phyloP scores from a whole-genome alignment of 2,113 vertebrate genomes.

The Lonchura striata region DNA sequence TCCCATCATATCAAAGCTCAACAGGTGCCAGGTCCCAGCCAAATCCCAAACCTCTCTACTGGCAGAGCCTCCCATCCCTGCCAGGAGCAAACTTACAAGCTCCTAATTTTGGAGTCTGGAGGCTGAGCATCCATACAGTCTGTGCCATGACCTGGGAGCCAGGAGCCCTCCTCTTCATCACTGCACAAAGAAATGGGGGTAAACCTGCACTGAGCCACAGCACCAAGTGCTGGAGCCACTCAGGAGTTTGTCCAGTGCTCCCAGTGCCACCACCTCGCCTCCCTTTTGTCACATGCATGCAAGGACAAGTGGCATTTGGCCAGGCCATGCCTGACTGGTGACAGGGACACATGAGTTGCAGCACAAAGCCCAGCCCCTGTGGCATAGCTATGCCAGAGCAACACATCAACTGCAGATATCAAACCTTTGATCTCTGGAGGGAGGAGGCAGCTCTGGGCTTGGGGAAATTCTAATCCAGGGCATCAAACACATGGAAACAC shows the following conservation, averaged over 20 bases:
- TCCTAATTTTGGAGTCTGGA: constrained; percentile 85
- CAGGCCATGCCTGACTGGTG: background rate
- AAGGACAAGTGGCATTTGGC: background rate
- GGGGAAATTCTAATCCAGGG: background rate
- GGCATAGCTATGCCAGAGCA: background rate
- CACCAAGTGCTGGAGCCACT: background rate
- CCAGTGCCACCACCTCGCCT: background rate
- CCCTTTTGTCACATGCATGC: rapidly evolving
- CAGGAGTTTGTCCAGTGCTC: background rate
- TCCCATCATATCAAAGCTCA: background rate
- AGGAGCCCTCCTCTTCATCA: constrained; percentile 81
- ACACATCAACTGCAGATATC: background rate
- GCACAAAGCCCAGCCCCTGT: background rate
- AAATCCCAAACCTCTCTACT: background rate
- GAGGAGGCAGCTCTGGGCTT: background rate
- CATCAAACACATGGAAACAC: background rate
- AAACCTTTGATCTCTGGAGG: background rate
- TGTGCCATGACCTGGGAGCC: constrained; percentile 52
- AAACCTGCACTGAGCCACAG: background rate
- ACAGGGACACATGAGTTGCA: rapidly evolving
- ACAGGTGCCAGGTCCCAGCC: background rate
- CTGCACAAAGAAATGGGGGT: constrained; percentile 64
- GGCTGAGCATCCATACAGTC: constrained; percentile 74
- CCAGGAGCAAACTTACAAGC: constrained; percentile 81
- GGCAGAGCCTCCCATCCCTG: background rate